Percentiles rank a stretch among this genome's conserved stretches.
These are phyloP conservation scores for Palythoa caribaeorum DNA, from an alignment of 92 coral and sea anemone species.

Conservation along the genomic window DNA sequence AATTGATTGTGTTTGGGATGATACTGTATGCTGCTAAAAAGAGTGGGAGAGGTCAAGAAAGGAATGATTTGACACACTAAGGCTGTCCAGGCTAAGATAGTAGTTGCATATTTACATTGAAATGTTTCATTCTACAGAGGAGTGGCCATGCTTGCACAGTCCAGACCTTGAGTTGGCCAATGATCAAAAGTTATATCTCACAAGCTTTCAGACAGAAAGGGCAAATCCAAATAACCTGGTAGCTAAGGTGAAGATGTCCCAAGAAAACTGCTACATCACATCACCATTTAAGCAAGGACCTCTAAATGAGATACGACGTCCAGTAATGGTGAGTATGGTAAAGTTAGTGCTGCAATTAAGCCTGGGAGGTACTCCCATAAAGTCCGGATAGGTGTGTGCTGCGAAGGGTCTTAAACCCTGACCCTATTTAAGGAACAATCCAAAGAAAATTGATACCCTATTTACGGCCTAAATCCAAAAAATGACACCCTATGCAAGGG, in stretches of 20 bases:
- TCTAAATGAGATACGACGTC: conserved; percentile 60
- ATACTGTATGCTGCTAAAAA: too few species aligned
- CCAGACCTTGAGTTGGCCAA: conserved; percentile 14
- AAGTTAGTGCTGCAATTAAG: too few species aligned
- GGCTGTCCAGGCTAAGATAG: too few species aligned
- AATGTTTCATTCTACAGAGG: conserved; percentile 11
- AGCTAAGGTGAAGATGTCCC: conserved; percentile 57
- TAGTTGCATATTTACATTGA: background rate
- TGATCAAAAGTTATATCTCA: conserved; percentile 18
- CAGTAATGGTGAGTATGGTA: conserved; percentile 51
- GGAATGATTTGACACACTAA: too few species aligned
- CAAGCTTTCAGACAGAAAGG: background rate
- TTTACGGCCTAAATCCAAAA: too few species aligned
- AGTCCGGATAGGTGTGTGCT: too few species aligned
- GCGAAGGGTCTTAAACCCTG: too few species aligned
- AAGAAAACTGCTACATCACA: conserved; percentile 71
- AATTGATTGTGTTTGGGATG: too few species aligned
- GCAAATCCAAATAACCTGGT: background rate
- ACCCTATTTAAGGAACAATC: too few species aligned
- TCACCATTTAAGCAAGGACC: conserved; percentile 92
- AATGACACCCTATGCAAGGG: too few species aligned
- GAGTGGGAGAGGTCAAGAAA: background rate
- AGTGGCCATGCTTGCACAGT: background rate
- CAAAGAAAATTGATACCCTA: too few species aligned
- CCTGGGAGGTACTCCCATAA: too few species aligned